These are phyloP conservation scores for Stylophora pistillata DNA, from an alignment of 64 coral and sea anemone species.

Conservation along the genomic window DNA sequence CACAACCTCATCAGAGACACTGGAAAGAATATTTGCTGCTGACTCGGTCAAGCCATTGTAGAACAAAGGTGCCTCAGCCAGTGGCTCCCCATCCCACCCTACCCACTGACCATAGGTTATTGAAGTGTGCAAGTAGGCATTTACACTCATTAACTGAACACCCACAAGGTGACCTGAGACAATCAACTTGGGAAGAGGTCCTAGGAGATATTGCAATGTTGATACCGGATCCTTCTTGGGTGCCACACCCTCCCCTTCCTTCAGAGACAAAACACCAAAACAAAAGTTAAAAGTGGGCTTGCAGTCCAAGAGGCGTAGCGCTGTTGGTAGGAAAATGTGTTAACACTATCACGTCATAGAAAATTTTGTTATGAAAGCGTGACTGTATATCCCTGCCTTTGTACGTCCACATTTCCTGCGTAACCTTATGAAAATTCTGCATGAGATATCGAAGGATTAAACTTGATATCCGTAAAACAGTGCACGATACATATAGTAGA, in stretches of 20 bases:
- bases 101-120: constrained; percentile 62
- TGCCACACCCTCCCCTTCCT: constrained; percentile 16
- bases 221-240: constrained; percentile 29
- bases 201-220: constrained; percentile 55
- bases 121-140: constrained; percentile 45
- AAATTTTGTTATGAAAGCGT: too few species aligned
- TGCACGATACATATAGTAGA: too few species aligned
- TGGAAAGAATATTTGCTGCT: constrained; percentile 35
- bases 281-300: background rate
- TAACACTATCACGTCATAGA: too few species aligned
- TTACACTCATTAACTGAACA: constrained; percentile 30
- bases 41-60: constrained; percentile 56
- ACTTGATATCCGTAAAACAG: too few species aligned
- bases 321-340: too few species aligned
- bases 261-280: background rate
- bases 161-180: constrained; percentile 42
- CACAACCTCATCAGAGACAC: constrained; percentile 36
- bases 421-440: too few species aligned
- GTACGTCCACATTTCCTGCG: too few species aligned
- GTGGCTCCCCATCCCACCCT: constrained; percentile 59
- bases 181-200: constrained; percentile 21
- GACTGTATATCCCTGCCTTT: too few species aligned
- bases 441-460: too few species aligned
- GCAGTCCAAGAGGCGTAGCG: too few species aligned
- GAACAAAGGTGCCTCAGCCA: constrained; percentile 61